Evolutionary conservation across 1,140 invertebrate genomes (phyloP).

Genomic region (Chlorops oryzae): DNA sequence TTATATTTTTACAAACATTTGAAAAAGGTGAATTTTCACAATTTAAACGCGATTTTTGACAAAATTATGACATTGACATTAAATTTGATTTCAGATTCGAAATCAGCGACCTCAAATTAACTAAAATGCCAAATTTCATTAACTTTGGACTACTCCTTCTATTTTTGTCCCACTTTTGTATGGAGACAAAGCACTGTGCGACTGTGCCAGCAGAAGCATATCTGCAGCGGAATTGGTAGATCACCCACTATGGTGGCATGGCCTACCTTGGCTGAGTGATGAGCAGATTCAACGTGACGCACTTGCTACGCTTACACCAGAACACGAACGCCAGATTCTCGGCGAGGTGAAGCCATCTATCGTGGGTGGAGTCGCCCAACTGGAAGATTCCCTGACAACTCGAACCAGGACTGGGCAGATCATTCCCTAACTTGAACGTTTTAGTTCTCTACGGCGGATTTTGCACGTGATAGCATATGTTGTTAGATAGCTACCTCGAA

Average conservation of each 20-base stretch:
- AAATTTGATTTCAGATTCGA: too few species aligned
- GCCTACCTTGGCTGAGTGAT: neutral
- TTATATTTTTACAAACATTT: too few species aligned
- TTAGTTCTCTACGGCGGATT: neutral
- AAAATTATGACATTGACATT: too few species aligned
- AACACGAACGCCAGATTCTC: neutral
- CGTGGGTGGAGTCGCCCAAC: neutral
- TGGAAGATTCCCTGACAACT: neutral
- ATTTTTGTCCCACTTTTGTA: too few species aligned
- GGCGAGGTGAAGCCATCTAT: neutral
- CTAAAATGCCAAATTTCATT: too few species aligned
- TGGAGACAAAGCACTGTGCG: slow-evolving; percentile 18
- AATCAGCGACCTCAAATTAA: too few species aligned
- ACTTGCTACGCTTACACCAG: neutral
- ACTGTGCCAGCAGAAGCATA: slow-evolving; percentile 20
- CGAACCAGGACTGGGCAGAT: neutral
- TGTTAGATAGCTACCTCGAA: neutral
- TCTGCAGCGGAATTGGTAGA: neutral
- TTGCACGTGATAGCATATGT: neutral
- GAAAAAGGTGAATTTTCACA: too few species aligned
- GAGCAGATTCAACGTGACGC: neutral
- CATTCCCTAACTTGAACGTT: neutral
- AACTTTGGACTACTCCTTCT: too few species aligned
- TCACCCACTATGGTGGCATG: neutral
- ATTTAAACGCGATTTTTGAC: too few species aligned